phyloP scores from a whole-genome alignment of 1,140 invertebrate species.

The Neodiprion lecontei region DNA sequence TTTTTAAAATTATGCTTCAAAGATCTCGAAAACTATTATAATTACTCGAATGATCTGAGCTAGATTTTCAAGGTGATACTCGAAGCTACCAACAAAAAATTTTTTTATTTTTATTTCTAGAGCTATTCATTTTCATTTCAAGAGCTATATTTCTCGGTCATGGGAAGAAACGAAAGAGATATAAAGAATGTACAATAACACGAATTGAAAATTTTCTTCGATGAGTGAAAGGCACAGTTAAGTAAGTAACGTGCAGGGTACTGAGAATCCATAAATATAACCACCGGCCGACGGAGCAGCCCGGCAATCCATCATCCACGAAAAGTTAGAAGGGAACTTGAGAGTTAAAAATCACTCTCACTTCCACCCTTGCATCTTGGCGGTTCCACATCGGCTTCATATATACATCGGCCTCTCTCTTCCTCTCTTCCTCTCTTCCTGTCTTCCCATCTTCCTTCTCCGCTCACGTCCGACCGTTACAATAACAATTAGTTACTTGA shows the following conservation, averaged over 20 bases:
- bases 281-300: neutral
- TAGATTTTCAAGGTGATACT: no score
- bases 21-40: no score
- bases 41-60: no score
- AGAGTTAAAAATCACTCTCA: conserved; percentile 7
- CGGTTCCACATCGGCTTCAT: neutral
- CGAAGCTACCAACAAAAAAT: no score
- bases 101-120: no score
- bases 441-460: neutral
- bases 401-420: no score
- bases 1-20: no score
- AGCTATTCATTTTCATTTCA: no score
- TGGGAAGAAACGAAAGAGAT: no score
- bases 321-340: neutral
- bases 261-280: neutral
- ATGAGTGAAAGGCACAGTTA: neutral
- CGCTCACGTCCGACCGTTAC: neutral
- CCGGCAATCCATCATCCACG: neutral
- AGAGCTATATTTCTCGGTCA: no score
- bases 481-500: conserved; percentile 2
- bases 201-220: neutral
- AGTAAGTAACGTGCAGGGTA: conserved; percentile 1
- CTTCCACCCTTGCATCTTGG: neutral
- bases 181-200: no score
- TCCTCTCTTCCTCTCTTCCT: neutral